phyloP scores from a whole-genome alignment of 2,888 invertebrate species.

The Rhagonycha lutea region DNA sequence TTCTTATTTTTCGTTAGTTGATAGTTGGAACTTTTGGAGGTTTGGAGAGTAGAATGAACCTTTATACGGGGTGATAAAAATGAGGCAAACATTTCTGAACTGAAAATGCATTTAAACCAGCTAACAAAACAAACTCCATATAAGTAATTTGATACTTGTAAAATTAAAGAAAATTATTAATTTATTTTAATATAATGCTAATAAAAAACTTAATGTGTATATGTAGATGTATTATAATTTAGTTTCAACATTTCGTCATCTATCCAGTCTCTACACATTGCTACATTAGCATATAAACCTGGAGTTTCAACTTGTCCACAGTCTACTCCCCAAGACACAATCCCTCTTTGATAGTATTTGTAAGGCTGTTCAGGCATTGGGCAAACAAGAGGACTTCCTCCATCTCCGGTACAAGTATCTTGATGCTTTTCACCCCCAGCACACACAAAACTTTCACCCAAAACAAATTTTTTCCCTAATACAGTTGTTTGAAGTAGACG shows the following conservation, averaged over 20 bases:
- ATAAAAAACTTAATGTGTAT: not conserved
- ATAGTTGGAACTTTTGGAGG: no score
- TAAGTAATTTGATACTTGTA: no score
- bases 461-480: slow-evolving; percentile 65
- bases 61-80: no score
- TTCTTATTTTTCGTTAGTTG: no score
- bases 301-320: slow-evolving; percentile 57
- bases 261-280: slow-evolving; percentile 56
- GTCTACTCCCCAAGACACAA: slow-evolving; percentile 60
- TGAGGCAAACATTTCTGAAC: no score
- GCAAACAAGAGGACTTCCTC: slow-evolving; percentile 79
- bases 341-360: slow-evolving; percentile 61
- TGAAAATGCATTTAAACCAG: no score
- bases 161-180: no score
- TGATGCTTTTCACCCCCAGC: slow-evolving; percentile 75
- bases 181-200: no score
- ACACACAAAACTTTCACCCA: slow-evolving; percentile 74
- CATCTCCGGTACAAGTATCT: slow-evolving; percentile 77
- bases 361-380: slow-evolving; percentile 58
- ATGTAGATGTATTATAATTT: not conserved
- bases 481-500: slow-evolving; percentile 64
- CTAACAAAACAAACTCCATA: no score
- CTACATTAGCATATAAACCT: slow-evolving; percentile 59
- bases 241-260: not conserved
- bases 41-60: no score